Evolutionary conservation across 2,888 invertebrate genomes (phyloP).

Genomic region (Sturmia bella): DNA sequence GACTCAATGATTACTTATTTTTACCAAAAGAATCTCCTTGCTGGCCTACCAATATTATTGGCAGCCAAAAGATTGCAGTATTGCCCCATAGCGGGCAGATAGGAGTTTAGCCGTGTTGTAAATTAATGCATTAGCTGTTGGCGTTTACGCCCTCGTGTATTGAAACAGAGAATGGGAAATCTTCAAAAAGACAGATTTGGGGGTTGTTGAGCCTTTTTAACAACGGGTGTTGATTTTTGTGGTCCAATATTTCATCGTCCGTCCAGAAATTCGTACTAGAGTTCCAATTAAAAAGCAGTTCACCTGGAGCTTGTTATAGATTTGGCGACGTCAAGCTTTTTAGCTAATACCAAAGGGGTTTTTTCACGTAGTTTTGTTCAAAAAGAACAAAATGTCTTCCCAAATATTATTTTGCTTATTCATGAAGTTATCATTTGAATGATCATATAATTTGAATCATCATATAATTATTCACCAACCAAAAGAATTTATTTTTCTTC

Average conservation of each 20-base stretch:
- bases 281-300: too few species aligned
- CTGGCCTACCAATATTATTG: conserved; percentile 10
- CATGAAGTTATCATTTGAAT: too few species aligned
- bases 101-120: conserved; percentile 6
- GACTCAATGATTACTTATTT: conserved; percentile 21
- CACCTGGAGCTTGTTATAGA: too few species aligned
- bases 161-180: conserved; percentile 29
- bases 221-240: conserved; percentile 15
- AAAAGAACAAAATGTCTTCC: too few species aligned
- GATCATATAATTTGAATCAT: too few species aligned
- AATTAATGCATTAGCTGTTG: conserved; percentile 27
- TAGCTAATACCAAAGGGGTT: too few species aligned
- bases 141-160: conserved; percentile 1
- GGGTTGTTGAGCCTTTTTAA: neutral
- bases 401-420: too few species aligned
- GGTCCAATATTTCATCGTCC: conserved; percentile 21
- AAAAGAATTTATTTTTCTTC: too few species aligned
- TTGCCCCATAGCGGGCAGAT: conserved; percentile 17
- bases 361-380: too few species aligned
- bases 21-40: conserved; percentile 11
- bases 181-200: conserved; percentile 10
- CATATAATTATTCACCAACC: too few species aligned
- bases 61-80: conserved; percentile 27
- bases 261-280: neutral
- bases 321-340: too few species aligned